Base-by-base conservation (phyloP, 2,113 vertebrate genomes). In the Lampris megalopsis region DNA sequence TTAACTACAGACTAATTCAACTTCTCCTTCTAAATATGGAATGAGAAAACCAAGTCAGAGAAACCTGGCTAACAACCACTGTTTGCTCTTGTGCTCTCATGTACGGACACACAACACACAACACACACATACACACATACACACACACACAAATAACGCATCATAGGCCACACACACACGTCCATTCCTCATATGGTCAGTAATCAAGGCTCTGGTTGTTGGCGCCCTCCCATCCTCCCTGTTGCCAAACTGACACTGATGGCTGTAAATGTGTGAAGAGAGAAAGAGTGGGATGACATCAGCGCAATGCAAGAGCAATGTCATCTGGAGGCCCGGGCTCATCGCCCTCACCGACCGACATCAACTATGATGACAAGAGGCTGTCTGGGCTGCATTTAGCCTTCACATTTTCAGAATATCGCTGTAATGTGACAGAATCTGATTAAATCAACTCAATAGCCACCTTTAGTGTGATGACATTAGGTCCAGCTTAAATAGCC, bases 1-100 rank as follows among this genome's bases (percentile, higher is more conserved):
- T 76, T 72, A 73, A 85, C 86, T 87, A 77, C 57, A 56, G 90
- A 89, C 85, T 75, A 75, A 74, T 82, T 76, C 79, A 70, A 65
- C 61, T 79, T 83, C 64, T 42, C 53, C 58, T 71, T 79, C 58
- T 57, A 45, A 75, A 71, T 79, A 78, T 81, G 68, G 61, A 57
- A 73, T 86, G 70, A 82, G 79, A 72, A 85, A 77, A 86, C 67
- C 5, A 47, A 57, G 60, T 71, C 38, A 63, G 53, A 71, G 63
- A 70, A 84, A 50, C 37, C 68, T 82, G 80, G 85, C 74, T 0
- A 0, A 57, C 63, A 35, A 64, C 70, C 62, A 58, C 59, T 71
- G 64, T 80, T 84, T 69, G 57, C 68, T 72, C 61, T 83, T 47
- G 42, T 60, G 71, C 78, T 82, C 48, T 75, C 72, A 24, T 24